Percentiles rank a stretch among this genome's conserved stretches.
Conservation (phyloP, 2,888 invertebrate genomes). For the Mythimna impura region DNA sequence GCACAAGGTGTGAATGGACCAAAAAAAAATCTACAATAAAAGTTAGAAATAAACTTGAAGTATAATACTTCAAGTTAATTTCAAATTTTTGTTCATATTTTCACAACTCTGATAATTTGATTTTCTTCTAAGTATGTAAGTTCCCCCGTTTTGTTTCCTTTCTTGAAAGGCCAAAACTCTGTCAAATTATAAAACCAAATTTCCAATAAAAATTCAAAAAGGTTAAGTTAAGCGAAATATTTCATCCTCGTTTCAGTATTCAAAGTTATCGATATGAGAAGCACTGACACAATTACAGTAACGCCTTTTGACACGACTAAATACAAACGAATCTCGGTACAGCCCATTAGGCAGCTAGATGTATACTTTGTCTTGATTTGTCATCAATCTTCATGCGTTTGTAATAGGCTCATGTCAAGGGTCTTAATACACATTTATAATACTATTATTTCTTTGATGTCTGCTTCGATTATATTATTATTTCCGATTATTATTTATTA, state of each 20-base stretch:
- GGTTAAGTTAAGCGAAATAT: background rate
- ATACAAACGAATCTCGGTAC: conserved; percentile 14
- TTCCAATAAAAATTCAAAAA: no score
- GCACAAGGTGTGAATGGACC: no score
- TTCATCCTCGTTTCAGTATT: background rate
- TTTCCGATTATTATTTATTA: no score
- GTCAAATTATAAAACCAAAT: no score
- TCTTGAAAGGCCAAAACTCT: no score
- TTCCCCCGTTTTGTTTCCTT: no score
- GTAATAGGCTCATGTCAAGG: conserved; percentile 30
- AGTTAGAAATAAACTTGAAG: no score
- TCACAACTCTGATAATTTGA: no score
- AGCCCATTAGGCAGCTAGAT: conserved; percentile 29
- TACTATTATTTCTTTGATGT: background rate
- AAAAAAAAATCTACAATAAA: no score
- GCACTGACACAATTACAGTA: background rate
- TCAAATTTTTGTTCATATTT: no score
- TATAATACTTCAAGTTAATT: no score
- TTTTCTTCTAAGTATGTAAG: no score
- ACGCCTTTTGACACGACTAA: conserved; percentile 4
- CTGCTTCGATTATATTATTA: background rate
- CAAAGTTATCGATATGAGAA: background rate
- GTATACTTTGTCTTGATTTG: conserved; percentile 27
- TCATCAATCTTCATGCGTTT: conserved; percentile 32
- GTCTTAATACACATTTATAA: background rate